Base-by-base conservation (phyloP, 64 coral and sea anemone species). In the Actinia tenebrosa region DNA sequence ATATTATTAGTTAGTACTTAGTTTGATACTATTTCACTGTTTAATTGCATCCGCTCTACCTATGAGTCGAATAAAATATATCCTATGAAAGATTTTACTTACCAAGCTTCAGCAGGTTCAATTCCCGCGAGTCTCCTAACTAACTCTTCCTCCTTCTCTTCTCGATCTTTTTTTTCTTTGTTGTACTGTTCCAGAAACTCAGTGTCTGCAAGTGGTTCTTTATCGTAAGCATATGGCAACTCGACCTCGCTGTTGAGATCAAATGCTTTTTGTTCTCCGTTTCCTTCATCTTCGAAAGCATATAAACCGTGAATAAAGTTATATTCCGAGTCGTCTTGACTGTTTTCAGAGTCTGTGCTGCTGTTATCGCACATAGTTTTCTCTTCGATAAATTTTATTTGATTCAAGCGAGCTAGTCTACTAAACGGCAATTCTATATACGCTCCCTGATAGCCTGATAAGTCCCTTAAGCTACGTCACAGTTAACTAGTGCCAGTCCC, bases 381-480 rank as follows among this genome's bases (percentile, higher is more conserved):
- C 42, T 46, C 44, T 80, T 20, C 78, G 5, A 11, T 47, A 18
- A 46, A 45, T 44, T 20, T 46, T 46, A 3, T 26, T 46, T 7
- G 25, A 80, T 52, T 45, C 9, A 80, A 46, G 42, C 25, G 5
- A 80, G 43, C 5, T 46, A 6, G 30, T 37, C 30, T 37, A 37
- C 30, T 37, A 52, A 44, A 47, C 14, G 3, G 0, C 6, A 80
- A 16, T 10, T 14, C 43, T 47, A 8, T 17, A 18, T 27, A 7
- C 78, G 17, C 30, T 45, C 10, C 23, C 78, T 63, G 60, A 16
- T 63, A 10, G 60, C 13, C 16, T 16, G 13, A 19, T 63, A 37
- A 37, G 78, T 80, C 78, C 78, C 43, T 80, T 80, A 80, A 45
- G 78, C 16, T 80, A 80, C 78, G 78, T 80, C 78, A 80, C 78